Base-by-base conservation (phyloP, 2,888 invertebrate species). In the Leptinotarsa haldemani region DNA sequence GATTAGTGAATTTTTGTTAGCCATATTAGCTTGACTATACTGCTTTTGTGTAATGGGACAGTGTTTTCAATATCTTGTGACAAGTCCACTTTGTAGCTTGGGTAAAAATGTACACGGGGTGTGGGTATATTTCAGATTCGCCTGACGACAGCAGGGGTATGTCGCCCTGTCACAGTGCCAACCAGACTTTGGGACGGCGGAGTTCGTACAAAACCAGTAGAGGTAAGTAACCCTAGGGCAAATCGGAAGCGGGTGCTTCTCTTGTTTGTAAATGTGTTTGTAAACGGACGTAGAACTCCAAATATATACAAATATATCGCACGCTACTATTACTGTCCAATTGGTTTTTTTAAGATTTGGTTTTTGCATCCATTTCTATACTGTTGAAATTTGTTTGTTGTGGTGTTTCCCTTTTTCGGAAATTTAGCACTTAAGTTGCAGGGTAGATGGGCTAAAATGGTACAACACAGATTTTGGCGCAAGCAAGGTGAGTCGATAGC, bases 121-220 rank as follows among this genome's bases (percentile, higher is more conserved):
- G 79, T 78, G 67, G 72, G 76, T 74, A 61, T 74, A 63, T 81
- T 83, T 74, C 89, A 92, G 93, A 93, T 89, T 93, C 93, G 12
- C 93, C 93, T 67, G 94, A 94, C 80, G 94, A 94, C 82, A 93
- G 93, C 84, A 90, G 94, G 85, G 93, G 92, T 75, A 91, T 92
- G 87, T 94, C 94, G 0, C 94, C 94, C 22, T 91, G 92, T 84
- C 89, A 90, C 82, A 92, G 92, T 83, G 88, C 88, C 80, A 90
- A 89, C 81, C 90, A 89, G 75, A 92, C 93, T 80, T 90, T 95
- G 79, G 95, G 94, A 75, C 91, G 95, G 50, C 92, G 95, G 83
- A 94, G 95, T 88, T 95, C 95, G 61, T 95, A 95, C 90, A 95
- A 95, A 89, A 95, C 94, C 71, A 95, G 95, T 81, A 89, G 95